Base-by-base conservation (phyloP, 2,797 vertebrate genomes). In the Acrocephalus scirpaceus region DNA sequence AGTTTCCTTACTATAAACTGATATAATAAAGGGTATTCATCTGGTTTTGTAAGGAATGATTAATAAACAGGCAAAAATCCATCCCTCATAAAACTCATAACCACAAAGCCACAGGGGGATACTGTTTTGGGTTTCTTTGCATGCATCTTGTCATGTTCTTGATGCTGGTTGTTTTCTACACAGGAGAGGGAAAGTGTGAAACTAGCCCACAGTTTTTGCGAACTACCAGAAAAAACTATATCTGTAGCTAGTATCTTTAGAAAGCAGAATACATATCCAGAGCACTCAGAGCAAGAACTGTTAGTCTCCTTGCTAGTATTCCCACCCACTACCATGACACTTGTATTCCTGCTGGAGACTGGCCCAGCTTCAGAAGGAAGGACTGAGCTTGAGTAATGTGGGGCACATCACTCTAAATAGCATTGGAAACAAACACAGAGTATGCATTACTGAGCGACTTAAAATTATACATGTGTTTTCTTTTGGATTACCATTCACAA, bases 241-340 rank as follows among this genome's bases (percentile, higher is more conserved):
- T 56, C 86, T 60, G 40, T 40, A 70, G 80, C 18, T 53, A 81
- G 44, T 96, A 95, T 96, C 90, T 95, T 97, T 95, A 94, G 94
- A 95, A 94, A 86, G 56, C 62, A 73, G 60, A 75, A 47, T 79
- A 38, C 56, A 17, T 73, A 88, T 70, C 70, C 86, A 92, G 90
- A 93, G 80, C 62, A 42, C 66, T 85, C 47, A 84, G 64, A 93
- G 88, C 1, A 6, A 81, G 70, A 92, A 44, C 80, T 93, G 94
- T 94, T 93, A 90, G 62, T 60, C 66, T 86, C 3, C 94, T 79
- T 78, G 70, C 79, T 90, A 25, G 83, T 78, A 70, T 88, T 70
- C 48, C 86, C 95, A 92, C 96, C 94, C 86, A 95, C 96, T 84
- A 47, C 54, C 8, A 1, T 86, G 82, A 72, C 88, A 95, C 73